Evolutionary conservation across 2,888 invertebrate genomes (phyloP).

Genomic region (Anodontia alba): DNA sequence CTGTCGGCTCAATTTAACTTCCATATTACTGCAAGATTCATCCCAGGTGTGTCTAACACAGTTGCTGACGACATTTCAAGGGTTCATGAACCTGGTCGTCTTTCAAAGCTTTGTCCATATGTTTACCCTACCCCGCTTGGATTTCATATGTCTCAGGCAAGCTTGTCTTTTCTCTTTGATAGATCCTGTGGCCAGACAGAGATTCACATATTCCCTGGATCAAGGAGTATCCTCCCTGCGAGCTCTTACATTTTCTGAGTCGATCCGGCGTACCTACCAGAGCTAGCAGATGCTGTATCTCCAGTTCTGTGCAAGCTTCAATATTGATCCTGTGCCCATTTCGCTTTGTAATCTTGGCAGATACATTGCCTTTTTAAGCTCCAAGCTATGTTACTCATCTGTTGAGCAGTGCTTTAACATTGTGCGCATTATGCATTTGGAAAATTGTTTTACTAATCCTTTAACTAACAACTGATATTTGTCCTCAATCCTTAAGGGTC

Average conservation of each 20-base stretch:
- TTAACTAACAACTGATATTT: neutral
- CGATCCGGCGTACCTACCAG: slow-evolving; percentile 30
- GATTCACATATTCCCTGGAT: neutral
- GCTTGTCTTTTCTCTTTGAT: neutral
- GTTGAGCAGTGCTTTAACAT: neutral
- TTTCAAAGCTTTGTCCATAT: neutral
- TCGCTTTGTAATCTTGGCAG: neutral
- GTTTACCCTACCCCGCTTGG: neutral
- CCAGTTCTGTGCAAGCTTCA: slow-evolving; percentile 16
- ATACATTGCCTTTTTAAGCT: neutral
- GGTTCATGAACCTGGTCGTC: slow-evolving; percentile 18
- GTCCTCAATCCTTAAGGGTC: neutral
- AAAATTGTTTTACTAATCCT: neutral
- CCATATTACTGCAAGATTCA: slow-evolving; percentile 21
- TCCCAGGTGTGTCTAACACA: slow-evolving; percentile 16
- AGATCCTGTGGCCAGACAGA: neutral
- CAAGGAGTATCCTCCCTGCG: slow-evolving; percentile 12
- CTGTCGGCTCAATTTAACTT: slow-evolving; percentile 33
- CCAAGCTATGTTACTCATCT: neutral
- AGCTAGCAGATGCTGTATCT: slow-evolving; percentile 21
- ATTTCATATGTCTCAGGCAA: neutral
- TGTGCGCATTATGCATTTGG: neutral
- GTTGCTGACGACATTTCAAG: slow-evolving; percentile 31
- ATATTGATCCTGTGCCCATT: neutral
- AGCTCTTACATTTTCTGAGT: slow-evolving; percentile 25